These are phyloP conservation scores for Philopedon plagiatum DNA, from an alignment of 2,888 invertebrate genomes.

Conservation along the genomic window DNA sequence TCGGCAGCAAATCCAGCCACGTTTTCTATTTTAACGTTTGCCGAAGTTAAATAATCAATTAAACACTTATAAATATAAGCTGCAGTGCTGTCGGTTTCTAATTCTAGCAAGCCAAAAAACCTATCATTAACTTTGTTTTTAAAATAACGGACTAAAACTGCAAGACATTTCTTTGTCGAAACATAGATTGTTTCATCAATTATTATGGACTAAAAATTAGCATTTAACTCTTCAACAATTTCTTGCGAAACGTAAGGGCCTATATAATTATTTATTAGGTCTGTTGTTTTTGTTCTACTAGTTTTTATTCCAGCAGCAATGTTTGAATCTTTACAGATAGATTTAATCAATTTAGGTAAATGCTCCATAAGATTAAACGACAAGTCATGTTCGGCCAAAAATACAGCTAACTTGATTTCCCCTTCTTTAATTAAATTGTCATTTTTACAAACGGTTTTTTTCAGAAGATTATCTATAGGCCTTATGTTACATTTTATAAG, in stretches of 20 bases:
- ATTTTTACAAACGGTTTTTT: too few species aligned
- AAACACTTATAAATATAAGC: slow-evolving; percentile 26
- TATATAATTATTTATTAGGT: slow-evolving; percentile 36
- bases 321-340: slow-evolving; percentile 54
- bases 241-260: too few species aligned
- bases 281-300: slow-evolving; percentile 52
- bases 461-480: too few species aligned
- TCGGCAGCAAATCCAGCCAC: slow-evolving; percentile 47
- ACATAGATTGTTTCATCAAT: too few species aligned
- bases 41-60: slow-evolving; percentile 17
- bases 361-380: slow-evolving; percentile 55
- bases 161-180: slow-evolving; percentile 47
- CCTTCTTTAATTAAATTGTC: too few species aligned
- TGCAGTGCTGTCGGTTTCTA: slow-evolving; percentile 26
- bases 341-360: too few species aligned
- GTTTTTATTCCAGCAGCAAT: slow-evolving; percentile 52
- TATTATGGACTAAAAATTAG: too few species aligned
- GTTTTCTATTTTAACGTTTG: slow-evolving; percentile 37
- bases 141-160: slow-evolving; percentile 39
- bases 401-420: slow-evolving; percentile 52
- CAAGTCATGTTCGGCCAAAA: slow-evolving; percentile 56
- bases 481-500: too few species aligned
- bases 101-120: slow-evolving; percentile 36
- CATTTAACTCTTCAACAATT: too few species aligned
- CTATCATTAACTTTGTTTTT: too few species aligned